A percentile compares a stretch with the other conserved stretches of the same genome.
Evolutionary conservation across 2,888 invertebrate genomes (phyloP).

Genomic region (Mechanitis messenoides): DNA sequence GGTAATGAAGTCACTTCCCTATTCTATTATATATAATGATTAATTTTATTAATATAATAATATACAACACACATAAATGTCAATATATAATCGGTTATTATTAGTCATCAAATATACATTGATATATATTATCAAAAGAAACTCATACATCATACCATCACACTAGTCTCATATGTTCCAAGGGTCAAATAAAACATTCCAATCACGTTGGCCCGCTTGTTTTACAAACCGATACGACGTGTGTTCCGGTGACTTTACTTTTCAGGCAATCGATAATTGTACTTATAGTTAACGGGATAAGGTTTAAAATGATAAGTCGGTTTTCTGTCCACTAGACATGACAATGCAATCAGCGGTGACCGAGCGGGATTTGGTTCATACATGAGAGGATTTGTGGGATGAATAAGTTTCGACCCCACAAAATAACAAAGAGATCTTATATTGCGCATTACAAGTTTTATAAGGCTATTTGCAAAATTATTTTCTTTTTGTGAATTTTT

Average conservation of each 20-base stretch:
- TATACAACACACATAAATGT: neutral
- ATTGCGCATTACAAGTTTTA: constrained; percentile 66
- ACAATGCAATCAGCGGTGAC: constrained; percentile 77
- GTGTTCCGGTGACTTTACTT: constrained; percentile 43
- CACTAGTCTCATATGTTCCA: constrained; percentile 70
- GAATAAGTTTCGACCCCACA: constrained; percentile 76
- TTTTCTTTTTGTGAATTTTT: constrained; percentile 37
- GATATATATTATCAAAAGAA: constrained; percentile 63
- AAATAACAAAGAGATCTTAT: constrained; percentile 70
- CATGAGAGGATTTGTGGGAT: constrained; percentile 76
- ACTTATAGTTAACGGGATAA: constrained; percentile 31
- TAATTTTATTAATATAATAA: too few species aligned
- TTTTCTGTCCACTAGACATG: constrained; percentile 60
- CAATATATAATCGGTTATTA: constrained; percentile 34
- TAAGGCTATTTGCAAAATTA: constrained; percentile 67
- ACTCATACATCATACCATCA: constrained; percentile 72
- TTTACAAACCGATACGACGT: constrained; percentile 73
- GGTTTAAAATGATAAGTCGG: constrained; percentile 33
- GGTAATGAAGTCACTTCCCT: too few species aligned
- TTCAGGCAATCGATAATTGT: constrained; percentile 32
- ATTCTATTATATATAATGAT: too few species aligned
- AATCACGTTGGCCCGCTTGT: constrained; percentile 73
- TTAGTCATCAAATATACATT: constrained; percentile 39
- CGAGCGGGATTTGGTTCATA: constrained; percentile 75
- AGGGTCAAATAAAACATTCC: constrained; percentile 72